phyloP scores from a whole-genome alignment of 2,888 invertebrate genomes.

The Chymomyza procnemis region DNA sequence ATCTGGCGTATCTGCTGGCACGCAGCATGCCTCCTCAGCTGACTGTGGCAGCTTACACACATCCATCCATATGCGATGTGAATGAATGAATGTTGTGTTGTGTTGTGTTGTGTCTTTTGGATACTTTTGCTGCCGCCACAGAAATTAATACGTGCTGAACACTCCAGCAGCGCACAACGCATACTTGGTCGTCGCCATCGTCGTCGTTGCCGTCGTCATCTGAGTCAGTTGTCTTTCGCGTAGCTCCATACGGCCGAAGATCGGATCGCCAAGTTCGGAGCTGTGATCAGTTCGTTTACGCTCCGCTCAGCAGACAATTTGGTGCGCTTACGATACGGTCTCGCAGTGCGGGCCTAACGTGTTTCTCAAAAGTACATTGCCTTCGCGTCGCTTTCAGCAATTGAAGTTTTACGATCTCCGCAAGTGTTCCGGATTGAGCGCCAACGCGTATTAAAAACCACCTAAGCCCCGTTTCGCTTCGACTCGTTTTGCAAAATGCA shows the following conservation, averaged over 20 bases:
- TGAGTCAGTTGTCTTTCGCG: conserved; percentile 24
- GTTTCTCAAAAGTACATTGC: not conserved
- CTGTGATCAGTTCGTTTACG: conserved; percentile 1
- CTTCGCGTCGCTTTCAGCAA: conserved; percentile 7
- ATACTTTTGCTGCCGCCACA: conserved; percentile 58
- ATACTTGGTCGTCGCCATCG: conserved; percentile 29
- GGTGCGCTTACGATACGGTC: not conserved
- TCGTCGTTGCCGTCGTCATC: conserved; percentile 12
- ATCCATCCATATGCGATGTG: conserved; percentile 34
- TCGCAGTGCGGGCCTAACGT: not conserved
- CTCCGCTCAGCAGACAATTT: not conserved
- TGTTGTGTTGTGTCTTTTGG: conserved; percentile 69
- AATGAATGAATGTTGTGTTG: conserved; percentile 24
- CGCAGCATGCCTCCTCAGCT: conserved; percentile 12
- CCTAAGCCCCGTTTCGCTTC: conserved; percentile 24
- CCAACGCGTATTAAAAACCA: conserved; percentile 13
- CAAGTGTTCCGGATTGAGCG: conserved; percentile 23
- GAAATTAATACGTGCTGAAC: conserved; percentile 76
- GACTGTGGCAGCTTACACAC: conserved; percentile 15
- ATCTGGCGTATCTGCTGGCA: conserved; percentile 34
- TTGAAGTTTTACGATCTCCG: conserved; percentile 26
- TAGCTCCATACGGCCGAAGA: conserved; percentile 15
- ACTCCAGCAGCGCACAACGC: conserved; percentile 67
- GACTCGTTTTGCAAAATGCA: conserved; percentile 23
- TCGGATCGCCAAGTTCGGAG: not conserved